phyloP scores from a whole-genome alignment of 2,113 vertebrate genomes.

The Solea senegalensis region DNA sequence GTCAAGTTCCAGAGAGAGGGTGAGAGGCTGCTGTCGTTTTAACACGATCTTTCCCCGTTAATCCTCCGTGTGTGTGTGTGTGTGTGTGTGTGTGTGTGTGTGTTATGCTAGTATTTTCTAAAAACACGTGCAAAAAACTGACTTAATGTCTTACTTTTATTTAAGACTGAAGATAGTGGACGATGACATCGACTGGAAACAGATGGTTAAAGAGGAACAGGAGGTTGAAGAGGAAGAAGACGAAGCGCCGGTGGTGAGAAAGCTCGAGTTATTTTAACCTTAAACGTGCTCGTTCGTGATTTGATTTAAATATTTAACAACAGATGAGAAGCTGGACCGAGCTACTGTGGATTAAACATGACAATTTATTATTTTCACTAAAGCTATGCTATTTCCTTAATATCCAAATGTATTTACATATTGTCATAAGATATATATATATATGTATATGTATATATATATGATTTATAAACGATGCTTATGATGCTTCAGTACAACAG shows the following conservation, averaged over 20 bases:
- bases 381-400: neutral
- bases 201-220: constrained; percentile 71
- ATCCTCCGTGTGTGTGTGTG: neutral
- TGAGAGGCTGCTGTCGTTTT: constrained; percentile 32
- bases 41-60: neutral
- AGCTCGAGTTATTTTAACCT: neutral
- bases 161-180: constrained; percentile 94
- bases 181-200: constrained; percentile 91
- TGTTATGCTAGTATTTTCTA: no score
- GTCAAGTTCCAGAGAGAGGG: constrained; percentile 68
- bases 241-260: constrained; percentile 86
- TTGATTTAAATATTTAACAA: no score
- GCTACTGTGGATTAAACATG: neutral
- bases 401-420: no score
- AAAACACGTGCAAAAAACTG: neutral
- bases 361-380: neutral
- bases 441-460: neutral
- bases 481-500: neutral
- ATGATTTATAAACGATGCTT: neutral
- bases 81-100: neutral
- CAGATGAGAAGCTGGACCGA: neutral
- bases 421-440: neutral
- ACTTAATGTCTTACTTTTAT: neutral
- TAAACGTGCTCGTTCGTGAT: neutral
- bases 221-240: constrained; percentile 83